Evolutionary conservation across 2,113 vertebrate genomes (phyloP), one percentile per base, ranked within the genome.

Genomic region (Pyxicephalus adspersus): DNA sequence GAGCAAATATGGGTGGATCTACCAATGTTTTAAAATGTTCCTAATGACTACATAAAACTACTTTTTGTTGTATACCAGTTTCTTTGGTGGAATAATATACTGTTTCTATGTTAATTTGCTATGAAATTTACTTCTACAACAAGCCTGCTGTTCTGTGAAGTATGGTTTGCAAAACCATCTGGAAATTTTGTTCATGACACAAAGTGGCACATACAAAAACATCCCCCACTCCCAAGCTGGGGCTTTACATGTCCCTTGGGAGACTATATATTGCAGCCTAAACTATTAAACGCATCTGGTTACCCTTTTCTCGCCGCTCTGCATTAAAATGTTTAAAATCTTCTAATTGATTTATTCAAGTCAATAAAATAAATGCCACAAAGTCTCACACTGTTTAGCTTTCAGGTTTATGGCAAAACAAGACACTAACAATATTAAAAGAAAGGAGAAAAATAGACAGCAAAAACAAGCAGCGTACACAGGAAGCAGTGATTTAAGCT

Each of bases 341-440:
- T 83, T 71, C 26, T 84, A 85, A 79, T 80, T 22, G 58, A 83
- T 63, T 61, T 75, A 84, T 76, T 72, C 20, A 76, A 83, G 77
- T 78, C 70, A 76, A 80, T 82, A 77, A 75, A 70, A 84, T 2
- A 84, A 63, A 84, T 16, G 0, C 83, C 7, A 83, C 2, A 55
- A 85, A 86, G 83, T 83, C 64, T 23, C 83, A 71, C 20, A 28
- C 64, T 80, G 51, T 84, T 31, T 57, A 74, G 26, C 45, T 65
- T 74, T 71, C 80, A 82, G 29, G 64, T 75, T 82, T 66, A 65
- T 54, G 31, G 61, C 18, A 63, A n/a, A 58, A 58, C 19, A 64
- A 38, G 19, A 66, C 52, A 15, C 75, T 66, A 38, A 25, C 18
- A 34, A 65, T 50, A 64, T 72, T 72, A 65, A 82, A 77, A 50